A percentile compares a stretch with the other conserved stretches of the same genome.
These are phyloP conservation scores for Diaphora mendica DNA, from an alignment of 2,888 invertebrate genomes.

Conservation along the genomic window DNA sequence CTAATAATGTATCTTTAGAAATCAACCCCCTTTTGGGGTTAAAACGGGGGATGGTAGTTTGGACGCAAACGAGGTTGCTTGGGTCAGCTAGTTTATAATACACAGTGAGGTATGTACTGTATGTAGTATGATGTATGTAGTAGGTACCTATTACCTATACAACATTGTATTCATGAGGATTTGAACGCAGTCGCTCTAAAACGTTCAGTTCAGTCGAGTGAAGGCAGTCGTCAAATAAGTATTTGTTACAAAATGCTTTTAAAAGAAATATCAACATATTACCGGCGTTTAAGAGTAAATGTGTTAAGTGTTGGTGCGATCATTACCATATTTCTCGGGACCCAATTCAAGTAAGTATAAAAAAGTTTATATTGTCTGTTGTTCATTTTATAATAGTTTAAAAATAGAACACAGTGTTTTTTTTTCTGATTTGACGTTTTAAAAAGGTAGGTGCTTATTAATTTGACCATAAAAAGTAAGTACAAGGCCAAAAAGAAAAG, in stretches of 20 bases:
- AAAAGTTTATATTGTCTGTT: background rate
- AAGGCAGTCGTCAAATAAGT: background rate
- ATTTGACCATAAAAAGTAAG: too few relatives aligned
- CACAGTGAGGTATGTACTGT: too few relatives aligned
- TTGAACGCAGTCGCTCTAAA: background rate
- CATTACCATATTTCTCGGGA: constrained; percentile 25
- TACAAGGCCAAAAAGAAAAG: too few relatives aligned
- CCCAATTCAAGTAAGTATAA: constrained; percentile 35
- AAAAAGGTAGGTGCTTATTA: too few relatives aligned
- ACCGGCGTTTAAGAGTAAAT: constrained; percentile 25
- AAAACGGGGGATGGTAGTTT: too few relatives aligned
- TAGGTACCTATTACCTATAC: background rate
- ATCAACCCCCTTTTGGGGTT: too few relatives aligned
- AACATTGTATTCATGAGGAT: background rate
- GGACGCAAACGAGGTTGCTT: too few relatives aligned
- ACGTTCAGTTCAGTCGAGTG: background rate
- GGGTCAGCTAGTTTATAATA: too few relatives aligned
- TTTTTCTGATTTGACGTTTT: background rate
- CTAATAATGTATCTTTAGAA: too few relatives aligned
- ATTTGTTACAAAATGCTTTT: background rate
- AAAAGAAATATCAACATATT: constrained; percentile 4
- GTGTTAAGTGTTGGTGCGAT: constrained; percentile 22
- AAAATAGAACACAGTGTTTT: background rate
- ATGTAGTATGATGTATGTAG: too few relatives aligned
- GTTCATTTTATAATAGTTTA: background rate